Percentiles rank a stretch among this genome's conserved stretches.
Evolutionary conservation across 2,797 vertebrate species (phyloP).

Genomic region (Mormyrops attenuatus): DNA sequence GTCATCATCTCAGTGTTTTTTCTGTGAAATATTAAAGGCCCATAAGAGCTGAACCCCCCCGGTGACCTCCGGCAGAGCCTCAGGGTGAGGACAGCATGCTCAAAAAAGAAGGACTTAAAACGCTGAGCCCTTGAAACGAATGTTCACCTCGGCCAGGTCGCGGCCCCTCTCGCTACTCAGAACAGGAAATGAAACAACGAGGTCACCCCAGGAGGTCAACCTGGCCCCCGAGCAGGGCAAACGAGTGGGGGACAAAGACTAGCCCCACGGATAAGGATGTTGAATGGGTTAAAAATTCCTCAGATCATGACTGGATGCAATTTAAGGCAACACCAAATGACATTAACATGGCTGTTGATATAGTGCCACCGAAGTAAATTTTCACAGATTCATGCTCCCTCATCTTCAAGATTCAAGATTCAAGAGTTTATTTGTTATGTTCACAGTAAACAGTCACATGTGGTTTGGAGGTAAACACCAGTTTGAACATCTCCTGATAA

Average conservation of each 20-base stretch:
- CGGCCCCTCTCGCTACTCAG: background rate
- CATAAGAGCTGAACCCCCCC: background rate
- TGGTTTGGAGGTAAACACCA: background rate
- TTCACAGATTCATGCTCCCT: background rate
- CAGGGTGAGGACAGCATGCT: background rate
- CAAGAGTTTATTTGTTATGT: background rate
- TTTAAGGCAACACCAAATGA: background rate
- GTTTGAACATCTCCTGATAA: background rate
- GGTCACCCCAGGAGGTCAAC: background rate
- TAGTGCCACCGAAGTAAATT: background rate
- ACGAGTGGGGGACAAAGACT: background rate
- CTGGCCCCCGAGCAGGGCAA: background rate
- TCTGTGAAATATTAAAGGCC: background rate
- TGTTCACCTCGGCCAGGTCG: background rate
- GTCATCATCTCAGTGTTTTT: background rate
- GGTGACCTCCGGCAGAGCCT: background rate
- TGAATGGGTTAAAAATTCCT: background rate
- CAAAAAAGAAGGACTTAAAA: background rate
- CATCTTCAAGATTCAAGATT: background rate
- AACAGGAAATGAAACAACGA: slow-evolving; percentile 20
- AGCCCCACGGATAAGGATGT: background rate
- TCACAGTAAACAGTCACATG: background rate
- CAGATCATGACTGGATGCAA: background rate
- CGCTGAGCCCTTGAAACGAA: background rate
- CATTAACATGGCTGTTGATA: background rate